These are phyloP conservation scores for Notodonta ziczac DNA, from an alignment of 2,888 invertebrate species.

Conservation along the genomic window DNA sequence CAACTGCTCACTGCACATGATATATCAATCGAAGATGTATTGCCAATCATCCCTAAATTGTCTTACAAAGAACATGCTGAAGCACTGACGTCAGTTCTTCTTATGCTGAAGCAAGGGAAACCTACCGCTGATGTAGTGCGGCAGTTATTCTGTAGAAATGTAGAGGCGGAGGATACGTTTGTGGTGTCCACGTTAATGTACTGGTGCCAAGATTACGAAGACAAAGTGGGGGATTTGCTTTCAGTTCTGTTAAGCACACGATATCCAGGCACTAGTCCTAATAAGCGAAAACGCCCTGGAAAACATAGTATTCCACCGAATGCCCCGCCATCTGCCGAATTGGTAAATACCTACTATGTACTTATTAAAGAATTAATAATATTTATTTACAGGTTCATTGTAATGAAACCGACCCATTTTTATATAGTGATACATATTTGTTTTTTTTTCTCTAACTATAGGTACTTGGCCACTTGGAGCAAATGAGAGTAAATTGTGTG, in stretches of 20 bases:
- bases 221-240: slow-evolving; percentile 92
- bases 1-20: slow-evolving; percentile 97
- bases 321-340: slow-evolving; percentile 91
- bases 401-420: not conserved
- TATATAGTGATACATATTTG: not conserved
- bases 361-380: not conserved
- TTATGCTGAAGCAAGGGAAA: slow-evolving; percentile 96
- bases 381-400: not conserved
- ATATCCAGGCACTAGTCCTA: slow-evolving; percentile 94
- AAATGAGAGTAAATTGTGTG: slow-evolving; percentile 91
- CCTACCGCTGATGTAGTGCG: slow-evolving; percentile 94
- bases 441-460: slow-evolving; percentile 52
- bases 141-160: slow-evolving; percentile 91
- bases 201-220: slow-evolving; percentile 97
- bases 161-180: slow-evolving; percentile 92
- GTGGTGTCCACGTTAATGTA: slow-evolving; percentile 96
- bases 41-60: slow-evolving; percentile 90
- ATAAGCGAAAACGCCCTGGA: slow-evolving; percentile 93
- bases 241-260: slow-evolving; percentile 91
- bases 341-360: slow-evolving; percentile 73
- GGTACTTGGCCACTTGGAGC: slow-evolving; percentile 96
- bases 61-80: slow-evolving; percentile 95
- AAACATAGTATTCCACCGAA: slow-evolving; percentile 89
- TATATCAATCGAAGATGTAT: slow-evolving; percentile 95
- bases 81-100: slow-evolving; percentile 94